Base-by-base conservation (phyloP, 2,113 vertebrate genomes). In the Eulemur rufifrons region DNA sequence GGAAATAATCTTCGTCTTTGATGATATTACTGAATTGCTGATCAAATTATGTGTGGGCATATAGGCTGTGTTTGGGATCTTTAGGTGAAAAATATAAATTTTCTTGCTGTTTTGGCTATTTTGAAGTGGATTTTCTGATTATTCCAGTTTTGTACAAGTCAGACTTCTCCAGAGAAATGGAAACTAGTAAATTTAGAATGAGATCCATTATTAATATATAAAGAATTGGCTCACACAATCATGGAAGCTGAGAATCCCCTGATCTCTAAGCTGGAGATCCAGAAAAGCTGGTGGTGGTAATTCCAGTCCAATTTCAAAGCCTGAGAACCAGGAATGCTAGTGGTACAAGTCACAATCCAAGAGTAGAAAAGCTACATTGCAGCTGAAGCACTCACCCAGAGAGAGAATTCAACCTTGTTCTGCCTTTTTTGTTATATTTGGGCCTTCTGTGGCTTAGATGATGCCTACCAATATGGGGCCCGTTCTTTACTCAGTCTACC, bases 71-170 rank as follows among this genome's bases (percentile, higher is more conserved):
- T 71, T 10, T 93, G 39, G 18, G 12, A 78, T 56, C 21, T 89
- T 86, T 12, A 59, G 10, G 4, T 13, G 10, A 47, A 23, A 86
- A 91, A 88, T 73, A 71, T 18, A 78, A 3, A 37, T 56, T 64
- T 92, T 66, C 8, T 71, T 90, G 1, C 0, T 56, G 0, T 64
- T 95, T 97, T 47, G 52, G 13, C 7, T 77, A 21, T 80, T 92
- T 80, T 84, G 50, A 84, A 84, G 15, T 64, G 23, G 15, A 1
- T 76, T 96, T 85, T 84, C 29, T 80, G 8, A 34, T 95, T 63
- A 63, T 50, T 83, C 5, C 34, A 71, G 2, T 59, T 47, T 47
- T 37, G 29, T 76, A 20, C 66, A 32, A 32, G 9, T 71, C 18
- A 94, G 42, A 3, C 3, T 56, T 95, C 34, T 71, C 17, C 39